Evolutionary conservation across 1,140 invertebrate genomes (phyloP).

Genomic region (Euglossa dilemma): DNA sequence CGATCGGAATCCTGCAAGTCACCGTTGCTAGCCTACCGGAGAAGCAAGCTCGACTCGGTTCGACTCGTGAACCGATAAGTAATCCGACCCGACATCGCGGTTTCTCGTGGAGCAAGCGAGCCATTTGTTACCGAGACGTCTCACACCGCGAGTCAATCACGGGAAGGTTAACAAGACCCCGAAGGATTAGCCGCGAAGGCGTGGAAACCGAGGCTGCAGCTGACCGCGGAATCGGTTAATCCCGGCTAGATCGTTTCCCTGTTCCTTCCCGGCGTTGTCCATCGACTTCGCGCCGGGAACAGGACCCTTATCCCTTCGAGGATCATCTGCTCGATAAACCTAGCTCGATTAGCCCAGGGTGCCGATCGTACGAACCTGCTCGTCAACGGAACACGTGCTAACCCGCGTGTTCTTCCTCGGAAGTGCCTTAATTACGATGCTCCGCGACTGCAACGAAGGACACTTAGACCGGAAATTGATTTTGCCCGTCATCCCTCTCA

Average conservation of each 20-base stretch:
- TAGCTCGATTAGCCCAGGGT: constrained; percentile 3
- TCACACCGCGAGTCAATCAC: constrained; percentile 44
- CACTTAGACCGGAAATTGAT: constrained; percentile 21
- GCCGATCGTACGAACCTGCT: background rate
- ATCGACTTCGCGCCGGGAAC: background rate
- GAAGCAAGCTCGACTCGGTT: too few species aligned
- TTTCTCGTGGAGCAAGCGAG: background rate
- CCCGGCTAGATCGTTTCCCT: constrained; percentile 39
- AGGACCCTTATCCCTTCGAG: background rate
- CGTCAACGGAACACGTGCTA: background rate
- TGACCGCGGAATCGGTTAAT: constrained; percentile 44
- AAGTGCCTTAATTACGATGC: constrained; percentile 1
- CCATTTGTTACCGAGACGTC: constrained; percentile 41
- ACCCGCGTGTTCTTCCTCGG: background rate
- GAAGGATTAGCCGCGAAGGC: constrained; percentile 29
- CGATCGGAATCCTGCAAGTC: too few species aligned
- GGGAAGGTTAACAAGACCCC: constrained; percentile 43
- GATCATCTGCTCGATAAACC: background rate
- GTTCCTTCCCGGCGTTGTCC: constrained; percentile 17
- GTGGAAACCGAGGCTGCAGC: constrained; percentile 10
- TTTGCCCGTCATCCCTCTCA: background rate
- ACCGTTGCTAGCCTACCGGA: background rate
- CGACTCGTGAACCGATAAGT: background rate
- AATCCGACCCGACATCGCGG: background rate
- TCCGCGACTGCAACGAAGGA: background rate